phyloP scores from a whole-genome alignment of 2,888 invertebrate species.

The Ennomos quercinarius region DNA sequence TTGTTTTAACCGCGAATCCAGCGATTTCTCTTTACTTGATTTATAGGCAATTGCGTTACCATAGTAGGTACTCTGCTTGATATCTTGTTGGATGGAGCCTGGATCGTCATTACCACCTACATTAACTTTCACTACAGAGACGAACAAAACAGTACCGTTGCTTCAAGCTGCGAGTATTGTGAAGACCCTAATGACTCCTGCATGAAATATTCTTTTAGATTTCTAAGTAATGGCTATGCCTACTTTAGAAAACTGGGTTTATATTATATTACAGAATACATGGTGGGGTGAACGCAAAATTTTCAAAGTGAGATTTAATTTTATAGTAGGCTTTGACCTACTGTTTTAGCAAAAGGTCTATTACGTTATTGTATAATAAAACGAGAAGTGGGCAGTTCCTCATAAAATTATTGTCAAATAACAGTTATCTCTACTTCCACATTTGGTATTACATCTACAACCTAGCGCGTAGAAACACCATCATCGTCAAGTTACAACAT shows the following conservation, averaged over 20 bases:
- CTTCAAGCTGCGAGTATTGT: slow-evolving; percentile 28
- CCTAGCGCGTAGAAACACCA: too few relatives aligned
- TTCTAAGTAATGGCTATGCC: slow-evolving; percentile 29
- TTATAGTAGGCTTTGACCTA: slow-evolving; percentile 2
- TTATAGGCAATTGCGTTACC: slow-evolving; percentile 15
- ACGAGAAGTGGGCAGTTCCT: too few relatives aligned
- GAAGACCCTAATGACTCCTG: slow-evolving; percentile 33
- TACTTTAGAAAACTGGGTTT: slow-evolving; percentile 27
- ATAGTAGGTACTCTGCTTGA: slow-evolving; percentile 15
- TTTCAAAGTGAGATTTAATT: slow-evolving; percentile 14
- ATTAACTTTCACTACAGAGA: slow-evolving; percentile 31
- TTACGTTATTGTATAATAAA: not conserved
- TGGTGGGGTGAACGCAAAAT: slow-evolving; percentile 12
- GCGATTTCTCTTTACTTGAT: slow-evolving; percentile 12
- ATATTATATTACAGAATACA: slow-evolving; percentile 15
- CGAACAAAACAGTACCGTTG: slow-evolving; percentile 34
- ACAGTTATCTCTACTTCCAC: too few relatives aligned
- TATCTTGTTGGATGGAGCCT: slow-evolving; percentile 28
- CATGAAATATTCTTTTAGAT: slow-evolving; percentile 33
- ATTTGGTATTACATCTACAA: too few relatives aligned
- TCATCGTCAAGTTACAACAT: too few relatives aligned
- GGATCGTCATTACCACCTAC: slow-evolving; percentile 33
- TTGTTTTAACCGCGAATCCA: not conserved
- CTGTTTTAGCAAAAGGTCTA: not conserved
- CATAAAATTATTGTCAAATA: too few relatives aligned